phyloP scores from a whole-genome alignment of 2,113 vertebrate genomes.

The Ceyx cyanopectus region DNA sequence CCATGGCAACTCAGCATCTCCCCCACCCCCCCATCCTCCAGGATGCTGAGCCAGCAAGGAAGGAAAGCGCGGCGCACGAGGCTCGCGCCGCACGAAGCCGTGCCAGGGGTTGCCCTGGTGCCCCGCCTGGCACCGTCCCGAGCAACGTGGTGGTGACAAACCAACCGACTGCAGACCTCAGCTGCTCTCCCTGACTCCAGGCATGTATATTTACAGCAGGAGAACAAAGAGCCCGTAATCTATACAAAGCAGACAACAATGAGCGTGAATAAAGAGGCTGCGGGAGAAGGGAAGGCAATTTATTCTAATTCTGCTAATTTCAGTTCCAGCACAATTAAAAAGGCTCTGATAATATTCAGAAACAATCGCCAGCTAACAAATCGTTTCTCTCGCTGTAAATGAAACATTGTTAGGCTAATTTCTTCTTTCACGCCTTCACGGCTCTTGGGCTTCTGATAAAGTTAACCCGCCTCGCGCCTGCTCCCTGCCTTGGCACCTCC shows the following conservation, averaged over 20 bases:
- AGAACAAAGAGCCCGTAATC: constrained; percentile 94
- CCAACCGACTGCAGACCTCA: constrained; percentile 66
- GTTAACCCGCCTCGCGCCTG: constrained; percentile 83
- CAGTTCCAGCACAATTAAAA: constrained; percentile 98
- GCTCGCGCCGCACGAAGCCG: neutral
- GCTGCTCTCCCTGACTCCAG: constrained; percentile 84
- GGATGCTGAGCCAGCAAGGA: too few relatives aligned
- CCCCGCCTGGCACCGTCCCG: fast-evolving
- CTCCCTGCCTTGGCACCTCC: neutral
- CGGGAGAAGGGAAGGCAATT: constrained; percentile 89
- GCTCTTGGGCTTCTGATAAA: constrained; percentile 81
- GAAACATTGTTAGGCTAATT: constrained; percentile 91
- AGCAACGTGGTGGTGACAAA: neutral
- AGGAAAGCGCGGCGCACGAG: neutral
- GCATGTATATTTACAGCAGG: constrained; percentile 88
- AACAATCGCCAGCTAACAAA: constrained; percentile 89
- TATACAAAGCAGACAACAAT: constrained; percentile 92
- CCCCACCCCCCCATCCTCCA: neutral
- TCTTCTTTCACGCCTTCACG: constrained; percentile 76
- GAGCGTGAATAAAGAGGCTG: constrained; percentile 91
- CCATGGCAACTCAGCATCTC: neutral
- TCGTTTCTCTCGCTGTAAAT: constrained; percentile 90
- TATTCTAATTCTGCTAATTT: constrained; percentile 97
- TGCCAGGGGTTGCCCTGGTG: neutral
- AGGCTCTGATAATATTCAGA: constrained; percentile 89